A percentile compares a stretch with the other conserved stretches of the same genome.
These are phyloP conservation scores for Dinomys branickii DNA, from an alignment of 2,113 vertebrate species.

Conservation along the genomic window DNA sequence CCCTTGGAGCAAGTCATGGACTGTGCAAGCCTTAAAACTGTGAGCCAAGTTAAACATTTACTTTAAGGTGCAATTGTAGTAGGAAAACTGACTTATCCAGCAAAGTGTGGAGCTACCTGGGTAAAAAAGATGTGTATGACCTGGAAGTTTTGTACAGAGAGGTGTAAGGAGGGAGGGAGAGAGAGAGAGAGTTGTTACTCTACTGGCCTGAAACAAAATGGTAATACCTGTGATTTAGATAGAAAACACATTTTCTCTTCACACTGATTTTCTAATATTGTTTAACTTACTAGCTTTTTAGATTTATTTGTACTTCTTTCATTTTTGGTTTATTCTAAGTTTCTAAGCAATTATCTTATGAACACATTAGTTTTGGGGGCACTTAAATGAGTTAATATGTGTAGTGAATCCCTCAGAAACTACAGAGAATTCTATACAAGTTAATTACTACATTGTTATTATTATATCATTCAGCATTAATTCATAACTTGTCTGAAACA, in stretches of 20 bases:
- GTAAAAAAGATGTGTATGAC: not conserved
- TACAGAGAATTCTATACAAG: not conserved
- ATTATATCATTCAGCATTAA: slow-evolving; percentile 49
- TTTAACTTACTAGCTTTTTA: slow-evolving; percentile 35
- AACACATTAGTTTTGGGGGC: not conserved
- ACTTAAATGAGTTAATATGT: slow-evolving; percentile 28
- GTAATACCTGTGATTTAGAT: slow-evolving; percentile 19
- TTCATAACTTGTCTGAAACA: slow-evolving; percentile 59
- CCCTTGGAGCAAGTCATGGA: not conserved
- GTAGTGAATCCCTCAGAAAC: slow-evolving; percentile 5
- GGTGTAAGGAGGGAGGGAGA: not conserved
- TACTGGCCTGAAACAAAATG: slow-evolving; percentile 35
- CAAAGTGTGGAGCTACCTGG: not conserved
- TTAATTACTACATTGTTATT: not conserved
- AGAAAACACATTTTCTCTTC: slow-evolving; percentile 35
- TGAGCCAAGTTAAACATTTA: not conserved
- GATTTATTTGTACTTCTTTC: slow-evolving; percentile 32
- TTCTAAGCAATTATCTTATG: slow-evolving; percentile 7
- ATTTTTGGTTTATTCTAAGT: slow-evolving; percentile 24
- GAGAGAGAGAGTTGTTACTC: not conserved
- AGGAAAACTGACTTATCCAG: not conserved
- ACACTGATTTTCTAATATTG: slow-evolving; percentile 31
- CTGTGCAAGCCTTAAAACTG: not conserved
- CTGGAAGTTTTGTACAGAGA: not conserved
- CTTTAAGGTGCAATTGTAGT: not conserved